phyloP scores from a whole-genome alignment of 2,888 invertebrate species.

The Polia nebulosa region DNA sequence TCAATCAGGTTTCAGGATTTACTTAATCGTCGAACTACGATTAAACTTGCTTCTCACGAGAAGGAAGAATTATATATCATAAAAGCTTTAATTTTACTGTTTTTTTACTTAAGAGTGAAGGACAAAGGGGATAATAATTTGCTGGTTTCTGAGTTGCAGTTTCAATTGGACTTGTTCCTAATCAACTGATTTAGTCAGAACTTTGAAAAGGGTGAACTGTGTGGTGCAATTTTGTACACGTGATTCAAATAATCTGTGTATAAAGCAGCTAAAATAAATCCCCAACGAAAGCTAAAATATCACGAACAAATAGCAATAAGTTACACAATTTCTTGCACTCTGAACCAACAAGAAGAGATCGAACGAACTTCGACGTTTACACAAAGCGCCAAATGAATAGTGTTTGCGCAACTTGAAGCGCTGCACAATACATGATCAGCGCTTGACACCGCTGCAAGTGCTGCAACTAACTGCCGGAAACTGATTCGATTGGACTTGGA shows the following conservation, averaged over 20 bases:
- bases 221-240: not conserved
- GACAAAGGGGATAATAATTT: not conserved
- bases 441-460: slow-evolving; percentile 24
- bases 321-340: slow-evolving; percentile 35
- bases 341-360: slow-evolving; percentile 30
- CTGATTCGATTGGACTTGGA: slow-evolving; percentile 17
- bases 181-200: not conserved
- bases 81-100: too few species aligned
- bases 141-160: not conserved
- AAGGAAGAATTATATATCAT: too few species aligned
- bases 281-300: slow-evolving; percentile 9
- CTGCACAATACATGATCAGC: slow-evolving; percentile 56
- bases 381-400: slow-evolving; percentile 54
- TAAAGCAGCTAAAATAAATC: slow-evolving; percentile 2
- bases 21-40: not conserved
- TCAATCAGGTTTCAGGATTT: too few species aligned
- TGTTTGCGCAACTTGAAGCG: slow-evolving; percentile 35
- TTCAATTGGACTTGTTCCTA: not conserved
- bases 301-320: slow-evolving; percentile 36
- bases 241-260: not conserved
- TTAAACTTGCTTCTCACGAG: too few species aligned
- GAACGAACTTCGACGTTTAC: slow-evolving; percentile 36
- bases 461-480: slow-evolving; percentile 51
- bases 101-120: not conserved
- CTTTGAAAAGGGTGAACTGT: not conserved